Base-by-base conservation (phyloP, 2,888 invertebrate species). In the Zaprionus lineosus region DNA sequence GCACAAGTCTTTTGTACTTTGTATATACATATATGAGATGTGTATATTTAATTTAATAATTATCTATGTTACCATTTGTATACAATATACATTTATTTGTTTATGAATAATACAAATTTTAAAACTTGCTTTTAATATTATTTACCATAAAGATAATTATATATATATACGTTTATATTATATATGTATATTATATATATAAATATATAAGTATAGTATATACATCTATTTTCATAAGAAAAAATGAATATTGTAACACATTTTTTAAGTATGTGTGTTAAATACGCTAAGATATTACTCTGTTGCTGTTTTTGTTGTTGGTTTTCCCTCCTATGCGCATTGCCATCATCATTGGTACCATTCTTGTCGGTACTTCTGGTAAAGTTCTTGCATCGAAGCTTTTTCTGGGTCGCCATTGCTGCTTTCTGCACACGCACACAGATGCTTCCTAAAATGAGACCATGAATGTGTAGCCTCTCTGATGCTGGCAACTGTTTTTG, bases 301-400 rank as follows among this genome's bases (percentile, higher is more conserved):
- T 24, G 24, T 4, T 24, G 24, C 15, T 11, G 8, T 40, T 36
- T 21, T 7, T 62, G 55, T 26, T 51, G 41, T 36, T 67, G 46
- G 37, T 15, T 47, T 24, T 24, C 12, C 50, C 37, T 53, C 21
- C 46, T 56, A 33, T 51, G 34, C 58, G 66, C 51, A 57, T 55
- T 62, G 53, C 60, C 77, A 67, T 57, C 64, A 68, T 61, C 76
- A 58, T 15, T 39, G 28, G 33, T 16, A 57, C 51, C 60, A 59
- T 68, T 73, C 71, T 69, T 70, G 46, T 75, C 64, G 73, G 64
- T 73, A 73, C 78, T 78, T 75, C 67, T 77, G 73, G 59, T 67
- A 55, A 64, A 71, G 61, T 68, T 68, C 63, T 74, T 77, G 56
- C 39, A 71, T 28, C 26, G 11, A 77, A 76, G 76, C 76, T 76